Base-by-base conservation (phyloP, 2,888 invertebrate genomes). In the Aporophyla lueneburgensis region DNA sequence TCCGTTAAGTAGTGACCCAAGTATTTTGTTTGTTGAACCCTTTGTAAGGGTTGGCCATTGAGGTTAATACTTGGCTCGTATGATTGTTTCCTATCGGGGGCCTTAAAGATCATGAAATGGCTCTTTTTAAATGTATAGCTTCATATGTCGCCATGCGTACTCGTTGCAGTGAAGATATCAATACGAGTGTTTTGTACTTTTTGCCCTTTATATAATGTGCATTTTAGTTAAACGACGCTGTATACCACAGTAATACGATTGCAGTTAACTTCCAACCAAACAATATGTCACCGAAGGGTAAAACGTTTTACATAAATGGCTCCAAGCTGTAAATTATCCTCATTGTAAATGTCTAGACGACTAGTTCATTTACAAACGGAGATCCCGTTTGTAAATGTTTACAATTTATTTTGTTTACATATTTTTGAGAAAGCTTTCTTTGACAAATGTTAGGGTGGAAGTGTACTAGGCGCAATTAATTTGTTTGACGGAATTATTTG, bases 311-410 rank as follows among this genome's bases (percentile, higher is more conserved):
- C 46, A 69, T 78, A 56, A 69, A 83, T 56, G 54, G 54, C 21
- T 51, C 14, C 16, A 5, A 54, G 59, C 12, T 51, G 56, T 83
- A 83, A 77, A 54, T 83, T 83, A 66, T 46, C 9, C 43, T 61
- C 59, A 49, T 68, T 65, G 63, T 68, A 71, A 69, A 67, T 49
- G 78, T 78, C 78, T 83, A 81, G 79, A 83, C 79, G 40, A 16
- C 21, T 43, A 61, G 21, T 56, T 65, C 72, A 56, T 83, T 61
- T 67, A 67, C 14, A 61, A 54, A 51, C 2, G 46, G 27, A n/a
- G 58, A 56, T 61, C 33, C n/a, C n/a, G n/a, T n/a, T n/a, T n/a
- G n/a, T n/a, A n/a, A n/a, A n/a, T 56, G 53, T 71, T 65, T 69
- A 61, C 54, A 51, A 54, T 81, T 10, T 74, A 65, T n/a, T 49